These are phyloP conservation scores for Aphelenchoides fujianensis DNA, from an alignment of 1,140 invertebrate species.

Conservation along the genomic window DNA sequence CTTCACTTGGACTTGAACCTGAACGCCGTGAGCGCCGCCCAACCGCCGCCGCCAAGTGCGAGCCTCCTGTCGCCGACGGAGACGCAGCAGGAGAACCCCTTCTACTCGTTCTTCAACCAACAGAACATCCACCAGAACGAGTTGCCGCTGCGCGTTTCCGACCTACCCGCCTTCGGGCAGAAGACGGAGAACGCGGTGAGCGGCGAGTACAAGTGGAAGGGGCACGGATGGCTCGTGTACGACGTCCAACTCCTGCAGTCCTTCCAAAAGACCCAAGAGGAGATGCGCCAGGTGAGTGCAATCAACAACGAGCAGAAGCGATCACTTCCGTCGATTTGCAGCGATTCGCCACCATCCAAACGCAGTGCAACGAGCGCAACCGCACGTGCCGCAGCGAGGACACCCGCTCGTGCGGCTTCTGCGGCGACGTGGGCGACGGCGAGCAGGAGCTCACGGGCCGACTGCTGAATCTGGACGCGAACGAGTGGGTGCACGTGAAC, in stretches of 20 bases:
- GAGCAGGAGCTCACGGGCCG: constrained; percentile 81
- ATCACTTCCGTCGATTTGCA: constrained; percentile 58
- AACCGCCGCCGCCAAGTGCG: not conserved
- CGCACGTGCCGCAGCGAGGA: constrained; percentile 70
- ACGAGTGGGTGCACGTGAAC: constrained; percentile 98
- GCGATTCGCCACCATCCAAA: constrained; percentile 78
- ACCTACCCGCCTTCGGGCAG: constrained; percentile 33
- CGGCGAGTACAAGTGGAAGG: constrained; percentile 62
- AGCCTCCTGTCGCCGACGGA: constrained; percentile 7
- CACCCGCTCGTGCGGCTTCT: constrained; percentile 83
- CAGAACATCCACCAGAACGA: constrained; percentile 12
- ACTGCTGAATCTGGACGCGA: constrained; percentile 89
- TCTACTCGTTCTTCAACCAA: constrained; percentile 4
- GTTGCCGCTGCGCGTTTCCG: constrained; percentile 65
- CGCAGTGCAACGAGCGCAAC: constrained; percentile 29
- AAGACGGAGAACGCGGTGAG: constrained; percentile 18
- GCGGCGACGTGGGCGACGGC: constrained; percentile 84
- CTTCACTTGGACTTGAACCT: not conserved
- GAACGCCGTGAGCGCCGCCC: not conserved
- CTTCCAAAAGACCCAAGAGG: constrained; percentile 41
- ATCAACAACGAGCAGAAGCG: no score
- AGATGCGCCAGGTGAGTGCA: constrained; percentile 36
- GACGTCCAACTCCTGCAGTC: constrained; percentile 47
- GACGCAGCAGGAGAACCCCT: not conserved
- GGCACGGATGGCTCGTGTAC: constrained; percentile 72